A percentile compares a stretch with the other conserved stretches of the same genome.
phyloP scores from a whole-genome alignment of 2,113 vertebrate species.

The Amblyornis subalaris region DNA sequence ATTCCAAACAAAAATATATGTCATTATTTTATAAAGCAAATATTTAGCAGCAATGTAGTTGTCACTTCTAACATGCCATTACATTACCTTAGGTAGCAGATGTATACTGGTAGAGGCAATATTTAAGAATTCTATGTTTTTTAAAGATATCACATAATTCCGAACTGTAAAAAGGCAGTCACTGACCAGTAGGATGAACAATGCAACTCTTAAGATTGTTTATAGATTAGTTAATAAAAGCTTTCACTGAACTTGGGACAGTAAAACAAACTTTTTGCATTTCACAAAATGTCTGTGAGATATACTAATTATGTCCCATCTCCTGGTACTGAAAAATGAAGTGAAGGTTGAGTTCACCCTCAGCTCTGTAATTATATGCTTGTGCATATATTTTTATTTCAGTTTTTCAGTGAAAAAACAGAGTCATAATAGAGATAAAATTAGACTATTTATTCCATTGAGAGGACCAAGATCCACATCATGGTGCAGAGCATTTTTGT shows the following conservation, averaged over 20 bases:
- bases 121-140: background rate
- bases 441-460: background rate
- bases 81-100: accelerated
- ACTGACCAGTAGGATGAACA: background rate
- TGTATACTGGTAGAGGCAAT: background rate
- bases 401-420: background rate
- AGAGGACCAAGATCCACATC: background rate
- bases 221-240: background rate
- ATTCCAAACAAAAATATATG: background rate
- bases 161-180: background rate
- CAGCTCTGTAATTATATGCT: background rate
- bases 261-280: background rate
- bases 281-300: background rate
- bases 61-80: background rate
- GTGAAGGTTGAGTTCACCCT: background rate
- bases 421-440: accelerated
- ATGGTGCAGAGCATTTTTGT: background rate
- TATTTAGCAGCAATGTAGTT: background rate
- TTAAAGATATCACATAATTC: background rate
- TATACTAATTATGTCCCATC: background rate
- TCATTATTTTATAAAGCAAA: background rate
- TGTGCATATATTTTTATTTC: background rate
- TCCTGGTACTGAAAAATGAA: background rate
- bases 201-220: background rate
- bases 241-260: background rate